Conservation (phyloP, 2,888 invertebrate genomes). For the Hirtodrosophila histrioides region DNA sequence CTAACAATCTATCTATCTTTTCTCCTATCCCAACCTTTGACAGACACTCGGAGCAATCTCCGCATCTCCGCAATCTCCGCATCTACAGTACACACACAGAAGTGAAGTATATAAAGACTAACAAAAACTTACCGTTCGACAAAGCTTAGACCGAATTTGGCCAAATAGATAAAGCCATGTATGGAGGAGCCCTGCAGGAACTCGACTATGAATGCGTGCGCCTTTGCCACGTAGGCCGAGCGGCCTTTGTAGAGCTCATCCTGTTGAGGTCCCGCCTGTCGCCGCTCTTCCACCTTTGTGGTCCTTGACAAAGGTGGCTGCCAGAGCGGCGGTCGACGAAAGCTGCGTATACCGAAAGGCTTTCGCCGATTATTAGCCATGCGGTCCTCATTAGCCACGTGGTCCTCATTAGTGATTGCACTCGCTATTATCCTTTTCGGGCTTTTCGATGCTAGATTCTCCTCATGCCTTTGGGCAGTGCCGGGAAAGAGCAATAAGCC, state of each 20-base stretch:
- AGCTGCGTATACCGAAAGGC: slow-evolving; percentile 53
- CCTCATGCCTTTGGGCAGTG: slow-evolving; percentile 49
- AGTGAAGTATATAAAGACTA: too few relatives aligned
- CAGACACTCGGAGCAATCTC: too few relatives aligned
- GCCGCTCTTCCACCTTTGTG: slow-evolving; percentile 1
- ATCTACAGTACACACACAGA: background rate
- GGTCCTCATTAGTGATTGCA: slow-evolving; percentile 36
- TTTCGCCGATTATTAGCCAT: slow-evolving; percentile 49
- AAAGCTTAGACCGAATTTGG: slow-evolving; percentile 81
- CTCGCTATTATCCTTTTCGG: slow-evolving; percentile 1
- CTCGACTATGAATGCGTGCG: slow-evolving; percentile 80
- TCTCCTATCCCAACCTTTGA: background rate
- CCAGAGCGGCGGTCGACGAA: slow-evolving; percentile 69
- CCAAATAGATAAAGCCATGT: slow-evolving; percentile 84
- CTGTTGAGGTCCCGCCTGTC: slow-evolving; percentile 2
- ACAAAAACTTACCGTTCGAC: slow-evolving; percentile 81
- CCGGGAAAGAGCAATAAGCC: slow-evolving; percentile 68
- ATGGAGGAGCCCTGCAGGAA: slow-evolving; percentile 83
- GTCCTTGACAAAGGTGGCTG: slow-evolving; percentile 22
- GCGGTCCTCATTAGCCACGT: slow-evolving; percentile 36
- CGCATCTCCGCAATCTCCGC: too few relatives aligned
- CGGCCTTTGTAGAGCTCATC: background rate
- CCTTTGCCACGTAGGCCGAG: slow-evolving; percentile 54
- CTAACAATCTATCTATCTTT: too few relatives aligned
- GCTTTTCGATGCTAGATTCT: slow-evolving; percentile 13